A percentile compares a stretch with the other conserved stretches of the same genome.
phyloP scores from a whole-genome alignment of 2,888 invertebrate genomes.

The Scaptomyza tumidula region DNA sequence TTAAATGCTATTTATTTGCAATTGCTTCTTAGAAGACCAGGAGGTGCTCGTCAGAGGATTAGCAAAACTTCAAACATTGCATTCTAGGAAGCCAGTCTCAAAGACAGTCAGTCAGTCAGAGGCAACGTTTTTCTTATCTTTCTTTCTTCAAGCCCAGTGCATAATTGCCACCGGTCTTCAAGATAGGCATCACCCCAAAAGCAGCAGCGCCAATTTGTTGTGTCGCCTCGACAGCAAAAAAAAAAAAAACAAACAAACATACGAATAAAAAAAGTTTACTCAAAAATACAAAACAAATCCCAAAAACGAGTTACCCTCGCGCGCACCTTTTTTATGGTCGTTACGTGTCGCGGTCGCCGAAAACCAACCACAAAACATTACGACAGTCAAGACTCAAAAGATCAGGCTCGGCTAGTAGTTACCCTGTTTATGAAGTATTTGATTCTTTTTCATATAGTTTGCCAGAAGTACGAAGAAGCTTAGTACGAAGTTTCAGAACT shows the following conservation, averaged over 20 bases:
- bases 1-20: conserved; percentile 79
- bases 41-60: conserved; percentile 67
- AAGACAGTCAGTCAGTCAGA: background rate
- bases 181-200: conserved; percentile 74
- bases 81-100: conserved; percentile 63
- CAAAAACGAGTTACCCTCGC: conserved; percentile 65
- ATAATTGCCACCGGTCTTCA: conserved; percentile 82
- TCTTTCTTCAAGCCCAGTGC: conserved; percentile 16
- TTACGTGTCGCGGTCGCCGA: conserved; percentile 79
- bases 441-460: no score
- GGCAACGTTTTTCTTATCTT: conserved; percentile 24
- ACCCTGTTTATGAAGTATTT: no score
- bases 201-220: conserved; percentile 68
- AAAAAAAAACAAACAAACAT: background rate
- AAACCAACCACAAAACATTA: conserved; percentile 45
- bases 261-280: background rate
- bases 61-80: conserved; percentile 41
- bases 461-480: no score
- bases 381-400: background rate
- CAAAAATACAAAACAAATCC: conserved; percentile 23
- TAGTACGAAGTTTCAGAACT: no score
- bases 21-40: conserved; percentile 74
- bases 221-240: conserved; percentile 31
- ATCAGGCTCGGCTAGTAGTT: conserved; percentile 4
- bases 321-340: conserved; percentile 83